phyloP scores from a whole-genome alignment of 2,797 vertebrate species.

The Acanthurus lineatus region DNA sequence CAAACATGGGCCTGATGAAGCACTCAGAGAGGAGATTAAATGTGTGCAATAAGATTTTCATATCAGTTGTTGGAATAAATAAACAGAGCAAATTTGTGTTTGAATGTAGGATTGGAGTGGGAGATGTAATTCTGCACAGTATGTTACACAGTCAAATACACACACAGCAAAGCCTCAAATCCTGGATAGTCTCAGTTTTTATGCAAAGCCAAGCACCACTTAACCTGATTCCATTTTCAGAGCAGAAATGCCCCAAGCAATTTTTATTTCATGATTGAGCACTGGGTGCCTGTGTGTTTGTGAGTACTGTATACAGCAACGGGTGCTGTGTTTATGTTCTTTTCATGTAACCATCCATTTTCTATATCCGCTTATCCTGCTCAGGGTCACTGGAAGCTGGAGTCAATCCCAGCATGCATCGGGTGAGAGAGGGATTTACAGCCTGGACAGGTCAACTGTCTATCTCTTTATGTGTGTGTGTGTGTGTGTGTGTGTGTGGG shows the following conservation, averaged over 20 bases:
- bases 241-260: constrained; percentile 10
- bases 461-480: neutral
- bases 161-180: constrained; percentile 17
- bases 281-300: constrained; percentile 2
- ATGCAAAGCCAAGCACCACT: constrained; percentile 38
- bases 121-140: neutral
- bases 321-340: constrained; percentile 30
- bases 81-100: constrained; percentile 9
- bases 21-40: constrained; percentile 19
- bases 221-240: constrained; percentile 44
- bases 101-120: neutral
- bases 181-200: constrained; percentile 18
- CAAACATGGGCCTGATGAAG: constrained; percentile 10
- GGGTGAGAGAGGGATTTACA: constrained; percentile 40
- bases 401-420: constrained; percentile 55
- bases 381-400: constrained; percentile 57
- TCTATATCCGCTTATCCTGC: constrained; percentile 46
- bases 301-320: neutral
- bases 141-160: constrained; percentile 3
- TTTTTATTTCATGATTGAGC: constrained; percentile 24
- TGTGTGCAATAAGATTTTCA: constrained; percentile 3
- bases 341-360: constrained; percentile 45
- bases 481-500: constrained; percentile 15
- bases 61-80: neutral
- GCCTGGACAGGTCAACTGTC: constrained; percentile 18